A percentile compares a stretch with the other conserved stretches of the same genome.
phyloP scores from a whole-genome alignment of 2,113 vertebrate species.

The Odontesthes bonariensis region DNA sequence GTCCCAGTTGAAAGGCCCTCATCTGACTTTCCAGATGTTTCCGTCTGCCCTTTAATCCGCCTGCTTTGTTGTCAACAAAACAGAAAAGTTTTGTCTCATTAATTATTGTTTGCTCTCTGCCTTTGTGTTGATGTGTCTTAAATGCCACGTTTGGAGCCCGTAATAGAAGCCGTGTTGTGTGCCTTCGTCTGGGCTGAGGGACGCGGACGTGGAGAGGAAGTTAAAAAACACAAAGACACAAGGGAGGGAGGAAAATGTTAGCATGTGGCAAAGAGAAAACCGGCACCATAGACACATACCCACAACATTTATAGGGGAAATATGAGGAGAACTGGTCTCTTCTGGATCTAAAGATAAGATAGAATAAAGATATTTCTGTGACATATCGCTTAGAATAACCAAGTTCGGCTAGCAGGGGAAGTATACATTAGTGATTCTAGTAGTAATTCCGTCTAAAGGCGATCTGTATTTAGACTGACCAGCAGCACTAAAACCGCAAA shows the following conservation, averaged over 20 bases:
- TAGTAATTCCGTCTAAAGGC: too few species aligned
- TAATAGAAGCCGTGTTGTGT: conserved; percentile 16
- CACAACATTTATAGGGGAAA: too few species aligned
- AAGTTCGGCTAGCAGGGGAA: too few species aligned
- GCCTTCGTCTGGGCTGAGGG: not conserved
- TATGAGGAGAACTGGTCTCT: too few species aligned
- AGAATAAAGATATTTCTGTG: too few species aligned
- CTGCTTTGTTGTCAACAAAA: conserved; percentile 65
- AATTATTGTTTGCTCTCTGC: conserved; percentile 64
- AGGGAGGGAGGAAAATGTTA: conserved; percentile 21
- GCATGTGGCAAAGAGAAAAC: not conserved
- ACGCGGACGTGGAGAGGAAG: conserved; percentile 10
- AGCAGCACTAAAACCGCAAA: too few species aligned
- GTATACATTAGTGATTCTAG: too few species aligned
- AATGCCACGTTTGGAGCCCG: conserved; percentile 42
- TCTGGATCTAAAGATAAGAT: too few species aligned
- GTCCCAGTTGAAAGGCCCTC: conserved; percentile 70
- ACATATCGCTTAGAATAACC: too few species aligned
- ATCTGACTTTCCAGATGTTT: conserved; percentile 77
- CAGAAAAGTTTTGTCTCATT: conserved; percentile 67
- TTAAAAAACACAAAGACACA: not conserved
- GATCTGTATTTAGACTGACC: too few species aligned
- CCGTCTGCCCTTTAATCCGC: conserved; percentile 52
- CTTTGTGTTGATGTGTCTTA: conserved; percentile 43
- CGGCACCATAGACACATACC: too few species aligned